A percentile compares a stretch with the other conserved stretches of the same genome.
These are phyloP conservation scores for Pyxicephalus adspersus DNA, from an alignment of 2,113 vertebrate species.

Conservation along the genomic window DNA sequence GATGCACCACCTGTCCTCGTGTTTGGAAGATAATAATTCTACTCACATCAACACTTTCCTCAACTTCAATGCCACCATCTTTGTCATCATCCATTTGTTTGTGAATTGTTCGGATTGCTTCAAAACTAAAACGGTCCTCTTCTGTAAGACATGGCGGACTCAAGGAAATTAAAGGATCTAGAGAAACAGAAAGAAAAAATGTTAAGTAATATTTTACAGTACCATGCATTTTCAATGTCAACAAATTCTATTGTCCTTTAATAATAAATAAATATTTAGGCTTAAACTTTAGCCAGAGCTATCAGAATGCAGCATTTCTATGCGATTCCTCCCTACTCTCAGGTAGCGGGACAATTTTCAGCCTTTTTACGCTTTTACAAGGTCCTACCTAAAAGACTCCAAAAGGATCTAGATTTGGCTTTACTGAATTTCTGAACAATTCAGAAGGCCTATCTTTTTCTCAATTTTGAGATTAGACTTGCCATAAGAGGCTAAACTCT, in stretches of 20 bases:
- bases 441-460: too few relatives aligned
- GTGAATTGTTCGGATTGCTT: slow-evolving; percentile 94
- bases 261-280: neutral
- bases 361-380: too few relatives aligned
- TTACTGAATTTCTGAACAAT: too few relatives aligned
- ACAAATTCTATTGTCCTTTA: neutral
- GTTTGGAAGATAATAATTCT: neutral
- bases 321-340: too few relatives aligned
- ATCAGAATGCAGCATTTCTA: too few relatives aligned
- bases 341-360: too few relatives aligned
- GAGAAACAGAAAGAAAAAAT: slow-evolving; percentile 16
- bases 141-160: slow-evolving; percentile 90
- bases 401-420: too few relatives aligned
- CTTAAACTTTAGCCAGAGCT: too few relatives aligned
- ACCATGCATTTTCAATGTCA: neutral
- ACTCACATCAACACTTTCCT: slow-evolving; percentile 96
- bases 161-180: slow-evolving; percentile 87
- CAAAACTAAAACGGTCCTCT: slow-evolving; percentile 91
- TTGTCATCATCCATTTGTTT: slow-evolving; percentile 99
- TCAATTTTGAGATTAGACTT: too few relatives aligned
- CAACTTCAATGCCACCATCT: slow-evolving; percentile 95
- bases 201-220: neutral
- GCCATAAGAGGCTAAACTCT: too few relatives aligned
- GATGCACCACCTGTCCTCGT: neutral
- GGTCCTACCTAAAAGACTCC: too few relatives aligned